Percentiles rank a stretch among this genome's conserved stretches.
Conservation (phyloP, 2,888 invertebrate species). For the Epinotia nisella region DNA sequence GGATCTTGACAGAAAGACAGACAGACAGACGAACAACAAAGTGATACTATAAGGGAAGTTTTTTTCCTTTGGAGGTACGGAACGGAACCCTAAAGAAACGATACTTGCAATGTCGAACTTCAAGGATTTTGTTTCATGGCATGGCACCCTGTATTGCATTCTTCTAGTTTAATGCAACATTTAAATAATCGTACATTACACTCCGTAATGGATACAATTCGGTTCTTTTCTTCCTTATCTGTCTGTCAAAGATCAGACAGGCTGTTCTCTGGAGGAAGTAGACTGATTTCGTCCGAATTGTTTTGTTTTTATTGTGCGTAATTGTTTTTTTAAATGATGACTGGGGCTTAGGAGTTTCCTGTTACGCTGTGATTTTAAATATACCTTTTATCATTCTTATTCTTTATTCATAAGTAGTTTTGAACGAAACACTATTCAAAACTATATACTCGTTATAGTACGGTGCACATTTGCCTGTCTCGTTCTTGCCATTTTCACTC, state of each 20-base stretch:
- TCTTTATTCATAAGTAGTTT: neutral
- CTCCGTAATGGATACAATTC: conserved; percentile 11
- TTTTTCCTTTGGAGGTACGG: too few relatives aligned
- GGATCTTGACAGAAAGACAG: too few relatives aligned
- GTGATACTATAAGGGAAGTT: too few relatives aligned
- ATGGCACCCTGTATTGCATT: too few relatives aligned
- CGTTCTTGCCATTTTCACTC: too few relatives aligned
- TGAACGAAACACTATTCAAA: neutral
- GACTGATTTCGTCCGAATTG: conserved; percentile 32
- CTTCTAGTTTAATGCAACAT: too few relatives aligned
- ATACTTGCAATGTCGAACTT: neutral
- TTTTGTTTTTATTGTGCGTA: conserved; percentile 40
- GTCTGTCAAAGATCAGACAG: conserved; percentile 25
- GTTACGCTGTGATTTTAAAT: neutral
- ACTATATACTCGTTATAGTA: too few relatives aligned
- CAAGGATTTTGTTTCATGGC: neutral
- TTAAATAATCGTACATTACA: too few relatives aligned
- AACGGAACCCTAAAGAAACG: neutral
- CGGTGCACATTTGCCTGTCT: too few relatives aligned
- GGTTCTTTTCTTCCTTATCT: neutral
- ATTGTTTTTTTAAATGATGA: conserved; percentile 43
- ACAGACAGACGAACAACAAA: too few relatives aligned
- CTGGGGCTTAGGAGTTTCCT: conserved; percentile 5
- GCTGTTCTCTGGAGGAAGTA: conserved; percentile 37
- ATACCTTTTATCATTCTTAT: neutral